Base-by-base conservation (phyloP, 2,113 vertebrate species). In the Phrynosoma blainvillii region DNA sequence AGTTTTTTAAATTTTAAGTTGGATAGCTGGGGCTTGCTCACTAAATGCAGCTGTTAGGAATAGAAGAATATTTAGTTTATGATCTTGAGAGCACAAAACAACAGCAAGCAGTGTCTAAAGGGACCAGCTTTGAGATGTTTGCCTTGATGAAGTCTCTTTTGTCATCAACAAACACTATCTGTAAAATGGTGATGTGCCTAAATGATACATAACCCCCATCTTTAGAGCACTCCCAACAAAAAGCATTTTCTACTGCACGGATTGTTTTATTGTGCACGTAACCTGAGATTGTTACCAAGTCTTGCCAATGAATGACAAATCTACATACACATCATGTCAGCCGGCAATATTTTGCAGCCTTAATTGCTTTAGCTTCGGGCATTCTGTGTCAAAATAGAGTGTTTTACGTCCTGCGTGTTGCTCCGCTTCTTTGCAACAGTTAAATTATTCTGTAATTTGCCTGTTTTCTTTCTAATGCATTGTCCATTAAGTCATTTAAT, bases 271-370 rank as follows among this genome's bases (percentile, higher is more conserved):
- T 95, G 95, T 95, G 95, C 95, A 91, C 92, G 91, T 95, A 96
- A 89, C 89, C 88, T 66, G 90, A 95, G 96, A 96, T 95, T 95
- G 96, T 96, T 96, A 96, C 94, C 96, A 97, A 96, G 94, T 93
- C 96, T 96, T 95, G 96, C 96, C 96, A 97, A 96, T 97, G 97
- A 97, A 96, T 97, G 97, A 97, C 97, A 97, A 97, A 97, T 97
- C 97, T 97, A 97, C 97, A 97, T 97, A 97, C 95, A 96, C 96
- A 93, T 97, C 94, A 96, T 97, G 97, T 97, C 97, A 97, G 97
- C 96, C 94, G 94, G 97, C 96, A 97, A 97, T 97, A 97, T 96
- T 97, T 97, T 97, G 93, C 96, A 95, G 96, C 95, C 96, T 97
- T 97, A 97, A 97, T 97, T 97, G 97, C 96, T 97, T 97, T 97